phyloP scores from a whole-genome alignment of 2,113 vertebrate species.

The Plecturocebus donacophilus region DNA sequence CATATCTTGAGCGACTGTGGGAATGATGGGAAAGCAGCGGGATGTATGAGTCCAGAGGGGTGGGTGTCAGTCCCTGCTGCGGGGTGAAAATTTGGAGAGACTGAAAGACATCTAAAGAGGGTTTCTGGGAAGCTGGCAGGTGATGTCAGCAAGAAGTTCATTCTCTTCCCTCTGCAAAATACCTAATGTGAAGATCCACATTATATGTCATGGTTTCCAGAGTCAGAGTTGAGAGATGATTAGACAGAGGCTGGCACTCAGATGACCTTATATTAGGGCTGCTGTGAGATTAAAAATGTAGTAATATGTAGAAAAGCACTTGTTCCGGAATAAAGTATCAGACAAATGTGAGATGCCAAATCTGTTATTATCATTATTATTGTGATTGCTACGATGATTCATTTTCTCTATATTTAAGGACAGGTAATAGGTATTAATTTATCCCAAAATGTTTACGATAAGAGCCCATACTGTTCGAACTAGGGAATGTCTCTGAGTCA shows the following conservation, averaged over 20 bases:
- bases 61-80: rapidly evolving
- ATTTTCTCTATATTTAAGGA: neutral
- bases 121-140: neutral
- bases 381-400: neutral
- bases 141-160: neutral
- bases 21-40: neutral
- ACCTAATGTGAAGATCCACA: neutral
- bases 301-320: neutral
- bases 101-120: neutral
- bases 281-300: neutral
- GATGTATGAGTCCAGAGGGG: rapidly evolving
- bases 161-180: neutral
- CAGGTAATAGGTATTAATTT: neutral
- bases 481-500: too few species aligned
- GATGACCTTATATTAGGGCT: neutral
- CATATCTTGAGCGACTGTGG: neutral
- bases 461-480: neutral
- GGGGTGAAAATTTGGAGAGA: neutral
- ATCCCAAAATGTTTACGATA: neutral
- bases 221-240: neutral
- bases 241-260: neutral
- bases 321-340: neutral
- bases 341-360: neutral
- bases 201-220: neutral
- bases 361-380: neutral